phyloP scores from a whole-genome alignment of 2,797 vertebrate genomes.

The Cichlasoma orientale region DNA sequence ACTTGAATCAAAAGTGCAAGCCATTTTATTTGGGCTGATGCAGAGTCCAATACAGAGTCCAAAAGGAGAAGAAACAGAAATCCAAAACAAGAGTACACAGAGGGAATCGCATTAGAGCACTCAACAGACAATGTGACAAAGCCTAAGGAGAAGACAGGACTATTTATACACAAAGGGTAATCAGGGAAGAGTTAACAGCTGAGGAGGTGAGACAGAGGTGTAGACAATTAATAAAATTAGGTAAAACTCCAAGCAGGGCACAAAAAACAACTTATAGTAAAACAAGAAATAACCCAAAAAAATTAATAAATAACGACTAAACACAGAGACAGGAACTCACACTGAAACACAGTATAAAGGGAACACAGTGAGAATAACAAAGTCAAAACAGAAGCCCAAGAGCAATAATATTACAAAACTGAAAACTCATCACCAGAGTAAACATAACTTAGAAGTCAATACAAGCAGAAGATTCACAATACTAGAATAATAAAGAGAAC shows the following conservation, averaged over 20 bases:
- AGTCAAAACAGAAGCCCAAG: neutral
- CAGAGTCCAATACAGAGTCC: neutral
- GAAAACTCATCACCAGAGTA: neutral
- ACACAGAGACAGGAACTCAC: neutral
- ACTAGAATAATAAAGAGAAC: neutral
- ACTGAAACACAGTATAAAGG: neutral
- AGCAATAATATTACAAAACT: neutral
- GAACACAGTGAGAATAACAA: neutral
- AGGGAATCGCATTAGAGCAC: fast-evolving
- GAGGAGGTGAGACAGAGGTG: neutral
- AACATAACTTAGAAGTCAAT: neutral
- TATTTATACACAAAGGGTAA: slow-evolving; percentile 1
- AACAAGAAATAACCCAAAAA: neutral
- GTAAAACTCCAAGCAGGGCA: neutral
- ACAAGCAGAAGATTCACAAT: neutral
- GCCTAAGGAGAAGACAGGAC: neutral
- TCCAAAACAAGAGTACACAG: neutral
- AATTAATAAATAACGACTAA: neutral
- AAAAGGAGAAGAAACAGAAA: neutral
- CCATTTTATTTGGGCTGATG: neutral
- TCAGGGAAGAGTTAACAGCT: neutral
- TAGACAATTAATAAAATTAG: neutral
- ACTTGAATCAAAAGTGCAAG: neutral
- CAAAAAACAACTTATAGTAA: neutral
- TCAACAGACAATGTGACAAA: neutral